These are phyloP conservation scores for Picathartes gymnocephalus DNA, from an alignment of 2,113 vertebrate genomes.

Conservation along the genomic window DNA sequence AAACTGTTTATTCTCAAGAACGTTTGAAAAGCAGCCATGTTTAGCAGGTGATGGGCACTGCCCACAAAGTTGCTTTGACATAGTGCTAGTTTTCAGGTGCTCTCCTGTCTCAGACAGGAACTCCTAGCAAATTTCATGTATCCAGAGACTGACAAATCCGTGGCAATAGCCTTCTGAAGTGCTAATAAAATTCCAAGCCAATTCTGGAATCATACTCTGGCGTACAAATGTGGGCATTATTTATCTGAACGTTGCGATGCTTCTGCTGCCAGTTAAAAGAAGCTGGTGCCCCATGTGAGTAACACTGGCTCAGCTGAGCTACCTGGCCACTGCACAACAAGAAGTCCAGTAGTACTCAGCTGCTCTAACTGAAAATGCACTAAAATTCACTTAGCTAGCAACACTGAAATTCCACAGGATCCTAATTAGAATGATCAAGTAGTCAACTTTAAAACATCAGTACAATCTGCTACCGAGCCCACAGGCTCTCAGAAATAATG, in stretches of 20 bases:
- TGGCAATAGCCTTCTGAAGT: not conserved
- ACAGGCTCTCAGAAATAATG: not conserved
- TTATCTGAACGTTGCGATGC: not conserved
- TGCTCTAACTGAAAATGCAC: not conserved
- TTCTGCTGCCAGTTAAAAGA: not conserved
- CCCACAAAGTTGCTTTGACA: not conserved
- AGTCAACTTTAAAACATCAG: not conserved
- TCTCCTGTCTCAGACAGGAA: not conserved
- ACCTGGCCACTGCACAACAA: not conserved
- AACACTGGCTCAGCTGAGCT: not conserved
- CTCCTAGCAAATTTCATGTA: not conserved
- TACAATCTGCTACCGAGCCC: not conserved
- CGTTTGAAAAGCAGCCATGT: not conserved
- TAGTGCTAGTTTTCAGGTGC: not conserved
- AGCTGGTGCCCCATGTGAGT: not conserved
- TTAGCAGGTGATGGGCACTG: not conserved
- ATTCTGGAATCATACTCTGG: not conserved
- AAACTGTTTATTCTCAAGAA: not conserved
- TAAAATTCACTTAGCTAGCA: not conserved
- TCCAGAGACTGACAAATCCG: not conserved
- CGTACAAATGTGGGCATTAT: fast-evolving
- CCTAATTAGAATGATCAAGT: not conserved
- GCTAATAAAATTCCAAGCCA: not conserved
- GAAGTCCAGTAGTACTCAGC: not conserved
- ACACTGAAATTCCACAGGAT: not conserved